Evolutionary conservation across 1,140 invertebrate species (phyloP).

Genomic region (Sitobion miscanthi): DNA sequence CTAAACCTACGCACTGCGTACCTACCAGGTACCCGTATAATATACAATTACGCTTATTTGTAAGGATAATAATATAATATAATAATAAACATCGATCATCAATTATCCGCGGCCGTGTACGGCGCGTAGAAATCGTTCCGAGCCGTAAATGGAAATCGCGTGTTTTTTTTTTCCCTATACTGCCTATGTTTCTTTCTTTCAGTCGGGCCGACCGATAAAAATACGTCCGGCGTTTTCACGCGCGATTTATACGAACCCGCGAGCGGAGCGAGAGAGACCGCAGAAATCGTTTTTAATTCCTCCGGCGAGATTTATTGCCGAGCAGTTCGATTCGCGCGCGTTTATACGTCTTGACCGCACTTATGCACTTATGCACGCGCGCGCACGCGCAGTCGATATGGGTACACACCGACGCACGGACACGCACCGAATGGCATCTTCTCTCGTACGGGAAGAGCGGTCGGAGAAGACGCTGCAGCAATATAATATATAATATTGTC

Average conservation of each 20-base stretch:
- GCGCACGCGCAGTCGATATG: background rate
- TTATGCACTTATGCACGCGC: background rate
- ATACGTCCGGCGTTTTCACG: background rate
- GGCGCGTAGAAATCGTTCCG: background rate
- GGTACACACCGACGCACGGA: too few species aligned
- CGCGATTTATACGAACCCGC: background rate
- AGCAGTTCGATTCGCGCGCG: background rate
- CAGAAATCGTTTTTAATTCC: background rate
- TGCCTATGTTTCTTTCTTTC: background rate
- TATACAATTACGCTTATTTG: conserved; percentile 18
- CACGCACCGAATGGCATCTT: background rate
- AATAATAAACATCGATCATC: conserved; percentile 22
- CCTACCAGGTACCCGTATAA: background rate
- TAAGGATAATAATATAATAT: background rate
- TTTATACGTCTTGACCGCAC: too few species aligned
- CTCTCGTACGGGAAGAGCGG: background rate
- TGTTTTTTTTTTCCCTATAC: background rate
- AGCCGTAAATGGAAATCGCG: conserved; percentile 9
- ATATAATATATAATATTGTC: background rate
- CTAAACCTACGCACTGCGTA: background rate
- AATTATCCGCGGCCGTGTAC: conserved; percentile 1
- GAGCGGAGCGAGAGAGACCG: background rate
- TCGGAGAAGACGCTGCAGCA: background rate
- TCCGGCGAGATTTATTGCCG: background rate
- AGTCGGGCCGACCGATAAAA: background rate